These are phyloP conservation scores for Eupsittula cactorum DNA, from an alignment of 2,113 vertebrate species.

Conservation along the genomic window DNA sequence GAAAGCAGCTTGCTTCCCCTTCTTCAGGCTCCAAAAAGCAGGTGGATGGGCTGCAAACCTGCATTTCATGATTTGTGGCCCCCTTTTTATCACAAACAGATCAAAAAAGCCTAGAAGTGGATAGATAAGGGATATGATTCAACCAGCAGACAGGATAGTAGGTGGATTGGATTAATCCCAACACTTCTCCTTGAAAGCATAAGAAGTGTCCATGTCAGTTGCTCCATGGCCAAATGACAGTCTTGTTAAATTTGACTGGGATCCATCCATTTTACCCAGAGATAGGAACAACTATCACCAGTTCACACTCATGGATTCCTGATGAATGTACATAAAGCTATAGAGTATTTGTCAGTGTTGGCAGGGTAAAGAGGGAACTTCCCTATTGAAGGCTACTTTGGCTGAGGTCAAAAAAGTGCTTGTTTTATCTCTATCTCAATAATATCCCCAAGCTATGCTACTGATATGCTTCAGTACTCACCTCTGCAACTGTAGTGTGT, in stretches of 20 bases:
- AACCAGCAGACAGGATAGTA: background rate
- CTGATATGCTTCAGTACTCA: background rate
- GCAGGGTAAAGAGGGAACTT: background rate
- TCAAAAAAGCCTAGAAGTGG: background rate
- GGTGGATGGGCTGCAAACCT: background rate
- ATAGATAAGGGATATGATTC: background rate
- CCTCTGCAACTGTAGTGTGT: background rate
- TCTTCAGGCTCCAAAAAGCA: background rate
- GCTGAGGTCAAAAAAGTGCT: background rate
- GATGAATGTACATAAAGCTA: background rate
- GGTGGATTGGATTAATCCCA: background rate
- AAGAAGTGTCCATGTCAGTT: background rate
- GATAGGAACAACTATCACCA: background rate
- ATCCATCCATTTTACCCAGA: background rate
- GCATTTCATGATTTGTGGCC: background rate
- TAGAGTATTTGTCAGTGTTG: background rate
- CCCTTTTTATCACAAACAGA: background rate
- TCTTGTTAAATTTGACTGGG: background rate
- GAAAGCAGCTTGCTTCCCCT: background rate
- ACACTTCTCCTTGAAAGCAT: background rate
- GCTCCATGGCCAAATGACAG: background rate
- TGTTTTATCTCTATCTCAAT: background rate
- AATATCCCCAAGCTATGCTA: background rate
- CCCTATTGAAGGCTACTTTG: background rate
- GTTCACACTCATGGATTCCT: background rate